phyloP scores from a whole-genome alignment of 2,888 invertebrate species.

The Stomorhina lunata region DNA sequence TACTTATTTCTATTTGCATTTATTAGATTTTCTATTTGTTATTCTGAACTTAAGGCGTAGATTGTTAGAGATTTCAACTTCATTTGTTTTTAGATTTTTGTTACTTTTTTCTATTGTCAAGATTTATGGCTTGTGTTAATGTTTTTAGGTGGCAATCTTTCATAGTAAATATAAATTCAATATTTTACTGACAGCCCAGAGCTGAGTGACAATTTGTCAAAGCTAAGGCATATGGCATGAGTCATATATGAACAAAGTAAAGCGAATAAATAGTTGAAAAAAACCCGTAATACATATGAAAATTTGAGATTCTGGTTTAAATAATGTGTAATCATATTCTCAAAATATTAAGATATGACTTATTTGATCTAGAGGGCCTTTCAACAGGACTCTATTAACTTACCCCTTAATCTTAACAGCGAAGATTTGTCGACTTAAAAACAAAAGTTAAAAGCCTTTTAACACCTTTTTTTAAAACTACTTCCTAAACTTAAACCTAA shows the following conservation, averaged over 20 bases:
- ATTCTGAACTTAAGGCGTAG: not conserved
- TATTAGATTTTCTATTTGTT: not conserved
- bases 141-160: slow-evolving; percentile 6
- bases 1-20: not conserved
- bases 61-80: not conserved
- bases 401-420: no score
- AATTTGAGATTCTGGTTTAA: no score
- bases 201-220: slow-evolving; percentile 45
- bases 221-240: not conserved
- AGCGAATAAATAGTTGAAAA: no score
- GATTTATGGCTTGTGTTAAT: slow-evolving; percentile 49
- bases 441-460: no score
- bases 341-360: no score
- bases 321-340: no score
- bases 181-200: slow-evolving; percentile 37
- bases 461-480: no score
- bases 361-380: no score
- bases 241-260: not conserved
- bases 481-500: no score
- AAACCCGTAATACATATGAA: no score
- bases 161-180: slow-evolving; percentile 19
- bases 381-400: no score
- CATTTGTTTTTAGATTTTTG: not conserved
- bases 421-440: no score
- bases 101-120: not conserved